Percentiles rank a stretch among this genome's conserved stretches.
Conservation (phyloP, 1,140 invertebrate species). For the Nylanderia fulva region DNA sequence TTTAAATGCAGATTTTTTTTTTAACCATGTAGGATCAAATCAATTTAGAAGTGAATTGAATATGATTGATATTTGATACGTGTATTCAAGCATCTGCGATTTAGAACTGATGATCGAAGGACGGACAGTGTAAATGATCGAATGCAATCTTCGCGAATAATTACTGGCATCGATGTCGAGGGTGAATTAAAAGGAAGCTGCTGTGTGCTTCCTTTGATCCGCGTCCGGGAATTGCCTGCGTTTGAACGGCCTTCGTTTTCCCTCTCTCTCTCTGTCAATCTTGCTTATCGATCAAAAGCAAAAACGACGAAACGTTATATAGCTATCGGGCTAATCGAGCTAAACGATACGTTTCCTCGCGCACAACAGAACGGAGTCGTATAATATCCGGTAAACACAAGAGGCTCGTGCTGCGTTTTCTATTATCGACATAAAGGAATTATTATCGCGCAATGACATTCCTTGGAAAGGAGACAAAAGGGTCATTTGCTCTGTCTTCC, state of each 20-base stretch:
- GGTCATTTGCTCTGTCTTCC: constrained; percentile 37
- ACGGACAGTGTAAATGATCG: not conserved
- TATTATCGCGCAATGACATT: constrained; percentile 73
- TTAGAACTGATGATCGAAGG: not conserved
- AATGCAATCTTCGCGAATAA: constrained; percentile 45
- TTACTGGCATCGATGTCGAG: constrained; percentile 42
- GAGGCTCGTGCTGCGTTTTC: constrained; percentile 64
- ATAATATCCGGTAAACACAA: constrained; percentile 71
- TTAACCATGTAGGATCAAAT: not conserved
- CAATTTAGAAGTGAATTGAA: not conserved
- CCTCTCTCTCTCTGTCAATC: constrained; percentile 8
- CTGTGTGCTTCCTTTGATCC: constrained; percentile 61
- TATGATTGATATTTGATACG: not conserved
- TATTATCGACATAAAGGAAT: constrained; percentile 61
- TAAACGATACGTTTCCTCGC: constrained; percentile 7
- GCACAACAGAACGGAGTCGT: constrained; percentile 65
- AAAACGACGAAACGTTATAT: constrained; percentile 62
- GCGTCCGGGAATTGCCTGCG: constrained; percentile 61
- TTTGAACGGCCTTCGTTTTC: constrained; percentile 17
- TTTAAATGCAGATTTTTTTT: not conserved
- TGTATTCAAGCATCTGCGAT: not conserved
- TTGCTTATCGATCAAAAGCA: constrained; percentile 68
- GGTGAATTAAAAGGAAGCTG: constrained; percentile 55
- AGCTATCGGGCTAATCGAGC: constrained; percentile 34
- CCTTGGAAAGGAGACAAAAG: constrained; percentile 66